Conservation (phyloP, 2,888 invertebrate genomes). For the Megastigmus dorsalis region DNA sequence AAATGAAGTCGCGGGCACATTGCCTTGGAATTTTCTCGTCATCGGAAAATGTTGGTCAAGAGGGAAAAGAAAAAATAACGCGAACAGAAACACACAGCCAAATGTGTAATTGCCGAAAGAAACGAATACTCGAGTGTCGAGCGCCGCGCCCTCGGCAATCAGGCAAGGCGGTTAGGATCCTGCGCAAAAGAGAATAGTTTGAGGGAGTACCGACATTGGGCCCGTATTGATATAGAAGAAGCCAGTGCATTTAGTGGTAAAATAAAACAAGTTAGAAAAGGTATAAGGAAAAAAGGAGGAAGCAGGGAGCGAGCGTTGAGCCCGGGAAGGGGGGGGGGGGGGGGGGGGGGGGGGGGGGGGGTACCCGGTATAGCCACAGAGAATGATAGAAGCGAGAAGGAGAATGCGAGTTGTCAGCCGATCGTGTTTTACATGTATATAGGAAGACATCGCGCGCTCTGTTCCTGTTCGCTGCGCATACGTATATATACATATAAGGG, state of each 20-base stretch:
- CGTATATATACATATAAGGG: too few relatives aligned
- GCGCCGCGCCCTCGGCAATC: conserved; percentile 2
- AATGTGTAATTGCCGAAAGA: background rate
- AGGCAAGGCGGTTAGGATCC: conserved; percentile 17
- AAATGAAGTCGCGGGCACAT: too few relatives aligned
- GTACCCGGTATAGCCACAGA: too few relatives aligned
- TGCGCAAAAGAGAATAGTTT: background rate
- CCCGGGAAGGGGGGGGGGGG: background rate
- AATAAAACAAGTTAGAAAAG: conserved; percentile 36
- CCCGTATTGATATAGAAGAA: conserved; percentile 15
- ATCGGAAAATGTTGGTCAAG: too few relatives aligned
- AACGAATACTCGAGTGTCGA: background rate
- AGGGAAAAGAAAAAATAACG: too few relatives aligned
- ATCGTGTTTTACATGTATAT: conserved; percentile 71
- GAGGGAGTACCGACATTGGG: background rate
- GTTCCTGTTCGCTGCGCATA: conserved; percentile 60
- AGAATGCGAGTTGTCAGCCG: conserved; percentile 66
- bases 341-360: too few relatives aligned
- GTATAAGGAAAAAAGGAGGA: background rate
- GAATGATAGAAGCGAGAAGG: conserved; percentile 46
- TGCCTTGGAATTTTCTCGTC: too few relatives aligned
- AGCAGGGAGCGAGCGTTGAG: background rate
- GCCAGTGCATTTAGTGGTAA: conserved; percentile 31
- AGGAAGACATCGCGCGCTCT: conserved; percentile 67
- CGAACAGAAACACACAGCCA: too few relatives aligned